Evolutionary conservation across 2,888 invertebrate species (phyloP), one percentile per base, ranked within the genome.

Genomic region (Dicranocentrus wangi): DNA sequence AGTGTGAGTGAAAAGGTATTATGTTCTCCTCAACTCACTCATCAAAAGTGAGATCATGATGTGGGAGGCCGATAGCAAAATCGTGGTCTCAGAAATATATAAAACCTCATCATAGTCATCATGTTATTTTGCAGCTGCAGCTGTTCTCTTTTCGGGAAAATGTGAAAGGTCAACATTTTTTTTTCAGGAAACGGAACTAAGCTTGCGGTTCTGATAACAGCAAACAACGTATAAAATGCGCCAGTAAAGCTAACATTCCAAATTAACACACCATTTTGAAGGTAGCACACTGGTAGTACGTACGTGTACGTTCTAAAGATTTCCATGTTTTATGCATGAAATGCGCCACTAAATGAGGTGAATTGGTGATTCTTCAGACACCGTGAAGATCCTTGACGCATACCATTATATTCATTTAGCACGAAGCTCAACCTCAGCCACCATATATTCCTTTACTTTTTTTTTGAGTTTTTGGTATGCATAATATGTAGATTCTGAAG

Each of bases 121-220:
- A 32, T 25, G n/a, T 43, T 43, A 47, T 55, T 60, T 61, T 61
- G 32, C 28, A 61, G 55, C 69, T 61, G 32, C 28, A 61, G 55
- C 69, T 71, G 58, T 43, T 58, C 42, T 28, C 39, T 43, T 27
- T 13, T 2, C 27, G n/a, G 39, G 15, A 53, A 65, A 65, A 75
- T 75, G 66, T 25, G 28, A 75, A 68, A 75, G 75, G 75, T 75
- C 75, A 66, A 23, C 42, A 60, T 55, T 58, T 63, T 43, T 66
- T 42, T 43, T 43, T 32, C 32, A 61, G 66, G 28, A 60, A 39
- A 39, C 5, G n/a, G 47, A 32, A 32, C 32, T 32, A 7, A 10
- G 55, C 55, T 8, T 55, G 25, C 58, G 17, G 53, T 55, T 53
- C 15, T 10, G n/a, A 32, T 32, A 7, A 32, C 32, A 32, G 32